Percentiles rank a stretch among this genome's conserved stretches.
These are phyloP conservation scores for Diabrotica balteata DNA, from an alignment of 2,888 invertebrate species.

Conservation along the genomic window DNA sequence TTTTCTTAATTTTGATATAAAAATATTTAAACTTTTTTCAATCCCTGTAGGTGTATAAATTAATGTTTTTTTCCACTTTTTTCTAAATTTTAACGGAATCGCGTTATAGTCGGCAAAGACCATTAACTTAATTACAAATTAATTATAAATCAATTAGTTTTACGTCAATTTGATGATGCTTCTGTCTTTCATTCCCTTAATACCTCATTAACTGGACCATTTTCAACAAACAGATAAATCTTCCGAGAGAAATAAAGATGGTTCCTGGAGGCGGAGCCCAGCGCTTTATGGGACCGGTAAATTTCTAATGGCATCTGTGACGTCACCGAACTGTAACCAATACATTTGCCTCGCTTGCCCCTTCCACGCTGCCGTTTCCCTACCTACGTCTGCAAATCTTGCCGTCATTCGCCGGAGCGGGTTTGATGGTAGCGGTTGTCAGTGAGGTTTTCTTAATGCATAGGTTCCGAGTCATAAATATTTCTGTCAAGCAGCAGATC, in stretches of 20 bases:
- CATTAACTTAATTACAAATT: conserved; percentile 2
- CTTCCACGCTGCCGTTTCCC: conserved; percentile 30
- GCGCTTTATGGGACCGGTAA: conserved; percentile 42
- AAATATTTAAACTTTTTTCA: no score
- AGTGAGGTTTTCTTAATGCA: conserved; percentile 45
- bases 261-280: conserved; percentile 38
- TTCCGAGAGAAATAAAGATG: conserved; percentile 33
- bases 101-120: no score
- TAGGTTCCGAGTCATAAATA: conserved; percentile 43
- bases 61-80: not conserved
- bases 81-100: not conserved
- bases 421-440: conserved; percentile 25
- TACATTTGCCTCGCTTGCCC: conserved; percentile 34
- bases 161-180: conserved; percentile 11
- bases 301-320: conserved; percentile 50
- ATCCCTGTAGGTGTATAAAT: no score
- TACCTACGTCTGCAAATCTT: conserved; percentile 20
- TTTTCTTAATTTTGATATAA: no score
- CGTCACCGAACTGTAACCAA: conserved; percentile 44
- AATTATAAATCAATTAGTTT: conserved; percentile 25
- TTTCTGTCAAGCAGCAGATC: conserved; percentile 27
- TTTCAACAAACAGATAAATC: conserved; percentile 31
- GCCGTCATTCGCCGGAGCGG: conserved; percentile 40
- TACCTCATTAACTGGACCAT: conserved; percentile 22
- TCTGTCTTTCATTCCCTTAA: conserved; percentile 12